Conservation (phyloP, 2,797 vertebrate species). For the Streptopelia turtur region DNA sequence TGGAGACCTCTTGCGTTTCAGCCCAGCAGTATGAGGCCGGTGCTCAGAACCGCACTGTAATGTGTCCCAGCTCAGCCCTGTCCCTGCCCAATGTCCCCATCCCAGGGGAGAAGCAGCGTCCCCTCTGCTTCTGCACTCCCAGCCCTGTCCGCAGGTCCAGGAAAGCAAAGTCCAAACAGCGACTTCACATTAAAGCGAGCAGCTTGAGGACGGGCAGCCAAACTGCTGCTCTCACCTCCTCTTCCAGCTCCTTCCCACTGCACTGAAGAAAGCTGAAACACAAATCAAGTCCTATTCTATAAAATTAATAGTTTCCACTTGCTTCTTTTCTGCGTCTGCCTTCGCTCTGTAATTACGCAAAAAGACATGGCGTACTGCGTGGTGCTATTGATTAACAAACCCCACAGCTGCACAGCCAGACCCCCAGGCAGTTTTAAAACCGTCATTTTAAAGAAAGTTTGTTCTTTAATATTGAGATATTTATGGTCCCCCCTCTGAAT, state of each 20-base stretch:
- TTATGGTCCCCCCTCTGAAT: slow-evolving; percentile 16
- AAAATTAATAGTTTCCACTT: slow-evolving; percentile 55
- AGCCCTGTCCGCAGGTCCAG: not conserved
- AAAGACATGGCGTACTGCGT: slow-evolving; percentile 26
- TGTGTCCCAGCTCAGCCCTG: not conserved
- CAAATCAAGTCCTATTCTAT: slow-evolving; percentile 36
- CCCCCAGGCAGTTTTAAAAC: slow-evolving; percentile 48
- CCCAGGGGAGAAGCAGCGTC: not conserved
- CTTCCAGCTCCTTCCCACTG: slow-evolving; percentile 23
- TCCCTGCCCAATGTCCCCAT: not conserved
- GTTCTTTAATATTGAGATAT: slow-evolving; percentile 29
- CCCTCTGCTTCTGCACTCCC: not conserved
- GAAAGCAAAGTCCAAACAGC: not conserved
- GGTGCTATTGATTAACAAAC: slow-evolving; percentile 56
- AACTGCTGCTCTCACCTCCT: not conserved
- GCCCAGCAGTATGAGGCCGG: accelerated
- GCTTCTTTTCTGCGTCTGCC: slow-evolving; percentile 13
- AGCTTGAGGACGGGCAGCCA: not conserved
- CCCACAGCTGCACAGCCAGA: slow-evolving; percentile 35
- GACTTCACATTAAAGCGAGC: not conserved
- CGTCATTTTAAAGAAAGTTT: slow-evolving; percentile 38
- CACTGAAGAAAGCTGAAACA: slow-evolving; percentile 31
- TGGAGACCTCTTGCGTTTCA: too few species aligned
- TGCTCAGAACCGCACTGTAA: not conserved
- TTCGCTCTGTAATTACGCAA: slow-evolving; percentile 44